Percentiles rank a stretch among this genome's conserved stretches.
Conservation (phyloP, 2,888 invertebrate genomes). For the Cantharis rufa region DNA sequence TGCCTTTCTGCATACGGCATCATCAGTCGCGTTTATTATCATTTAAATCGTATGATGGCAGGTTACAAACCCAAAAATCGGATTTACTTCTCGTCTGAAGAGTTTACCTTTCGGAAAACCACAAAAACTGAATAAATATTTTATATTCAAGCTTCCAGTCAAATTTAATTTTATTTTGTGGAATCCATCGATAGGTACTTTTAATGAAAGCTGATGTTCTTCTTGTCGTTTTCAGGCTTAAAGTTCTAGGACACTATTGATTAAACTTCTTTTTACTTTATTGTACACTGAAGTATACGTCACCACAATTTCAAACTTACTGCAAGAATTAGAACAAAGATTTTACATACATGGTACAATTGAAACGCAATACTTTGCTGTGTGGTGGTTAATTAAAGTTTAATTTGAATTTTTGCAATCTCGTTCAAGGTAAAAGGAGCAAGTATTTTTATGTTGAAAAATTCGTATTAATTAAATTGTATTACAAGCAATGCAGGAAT, state of each 20-base stretch:
- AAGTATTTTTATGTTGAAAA: background rate
- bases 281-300: background rate
- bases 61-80: background rate
- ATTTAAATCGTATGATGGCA: too few species aligned
- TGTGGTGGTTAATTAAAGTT: background rate
- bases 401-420: background rate
- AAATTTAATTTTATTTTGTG: background rate
- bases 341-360: background rate
- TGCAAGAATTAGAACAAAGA: background rate
- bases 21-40: too few species aligned
- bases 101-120: background rate
- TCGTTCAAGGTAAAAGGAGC: background rate
- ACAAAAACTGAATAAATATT: background rate
- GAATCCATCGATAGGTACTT: background rate
- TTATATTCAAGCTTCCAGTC: background rate
- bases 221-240: background rate
- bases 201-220: background rate
- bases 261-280: background rate
- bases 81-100: background rate
- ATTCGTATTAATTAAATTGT: background rate
- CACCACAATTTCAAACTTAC: background rate
- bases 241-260: background rate
- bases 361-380: background rate
- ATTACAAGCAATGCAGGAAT: background rate
- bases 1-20: too few species aligned